Evolutionary conservation across 2,113 vertebrate genomes (phyloP).

Genomic region (Alouatta palliata): DNA sequence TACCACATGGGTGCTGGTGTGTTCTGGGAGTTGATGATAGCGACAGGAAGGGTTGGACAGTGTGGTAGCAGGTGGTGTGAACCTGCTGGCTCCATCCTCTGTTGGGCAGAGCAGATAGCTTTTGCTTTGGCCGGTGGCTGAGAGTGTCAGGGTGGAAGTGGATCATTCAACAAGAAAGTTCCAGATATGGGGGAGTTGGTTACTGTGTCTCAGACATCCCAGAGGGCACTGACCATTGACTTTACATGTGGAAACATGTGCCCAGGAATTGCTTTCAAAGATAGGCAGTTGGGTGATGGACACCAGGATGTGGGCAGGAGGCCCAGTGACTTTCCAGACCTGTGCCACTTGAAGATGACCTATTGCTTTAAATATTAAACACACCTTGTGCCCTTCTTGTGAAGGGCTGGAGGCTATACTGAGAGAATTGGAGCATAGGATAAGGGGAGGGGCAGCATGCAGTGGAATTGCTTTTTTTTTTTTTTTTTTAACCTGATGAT

Average conservation of each 20-base stretch:
- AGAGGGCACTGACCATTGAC: background rate
- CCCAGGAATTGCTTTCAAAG: background rate
- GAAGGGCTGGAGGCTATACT: background rate
- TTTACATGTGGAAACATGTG: background rate
- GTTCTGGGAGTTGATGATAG: background rate
- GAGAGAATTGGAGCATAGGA: background rate
- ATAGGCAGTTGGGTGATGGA: background rate
- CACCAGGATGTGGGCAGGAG: background rate
- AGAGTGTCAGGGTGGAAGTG: background rate
- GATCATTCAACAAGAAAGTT: background rate
- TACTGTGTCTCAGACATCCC: background rate
- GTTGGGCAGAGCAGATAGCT: background rate
- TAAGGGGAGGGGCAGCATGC: background rate
- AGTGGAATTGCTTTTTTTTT: background rate
- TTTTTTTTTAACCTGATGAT: background rate
- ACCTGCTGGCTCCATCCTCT: background rate
- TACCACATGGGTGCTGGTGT: background rate
- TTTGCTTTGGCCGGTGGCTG: background rate
- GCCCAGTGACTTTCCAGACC: background rate
- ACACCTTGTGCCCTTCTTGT: background rate
- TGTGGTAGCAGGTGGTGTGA: background rate
- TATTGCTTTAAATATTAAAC: background rate
- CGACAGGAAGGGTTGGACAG: background rate
- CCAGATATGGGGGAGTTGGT: background rate
- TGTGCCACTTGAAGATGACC: background rate